Percentiles rank a stretch among this genome's conserved stretches.
Evolutionary conservation across 2,113 vertebrate species (phyloP).

Genomic region (Sceloporus undulatus): DNA sequence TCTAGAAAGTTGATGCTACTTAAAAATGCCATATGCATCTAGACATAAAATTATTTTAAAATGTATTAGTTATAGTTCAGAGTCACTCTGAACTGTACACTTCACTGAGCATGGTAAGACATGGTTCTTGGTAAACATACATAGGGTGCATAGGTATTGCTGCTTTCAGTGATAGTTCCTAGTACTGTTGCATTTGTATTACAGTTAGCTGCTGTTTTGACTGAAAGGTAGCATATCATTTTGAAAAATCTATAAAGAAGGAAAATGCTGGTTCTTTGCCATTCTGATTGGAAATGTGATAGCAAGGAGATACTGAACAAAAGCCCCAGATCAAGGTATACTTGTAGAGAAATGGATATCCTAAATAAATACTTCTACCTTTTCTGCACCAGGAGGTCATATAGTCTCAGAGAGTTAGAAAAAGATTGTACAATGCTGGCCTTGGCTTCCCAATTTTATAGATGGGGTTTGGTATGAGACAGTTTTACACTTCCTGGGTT

Average conservation of each 20-base stretch:
- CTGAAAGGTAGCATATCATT: neutral
- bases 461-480: neutral
- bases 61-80: neutral
- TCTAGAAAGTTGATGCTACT: neutral
- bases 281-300: neutral
- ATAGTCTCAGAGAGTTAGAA: slow-evolving; percentile 11
- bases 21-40: neutral
- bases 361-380: neutral
- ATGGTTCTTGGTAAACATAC: neutral
- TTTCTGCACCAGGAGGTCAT: neutral
- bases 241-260: neutral
- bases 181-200: neutral
- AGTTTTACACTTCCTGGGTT: neutral
- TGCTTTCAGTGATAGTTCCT: neutral
- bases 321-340: neutral
- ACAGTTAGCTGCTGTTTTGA: neutral
- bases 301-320: neutral
- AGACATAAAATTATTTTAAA: neutral
- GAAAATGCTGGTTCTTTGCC: neutral
- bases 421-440: neutral
- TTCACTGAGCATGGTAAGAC: neutral
- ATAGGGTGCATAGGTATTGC: neutral
- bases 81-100: neutral
- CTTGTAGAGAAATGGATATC: neutral
- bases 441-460: neutral